A percentile compares a stretch with the other conserved stretches of the same genome.
These are phyloP conservation scores for Coryphaenoides rupestris DNA, from an alignment of 2,113 vertebrate genomes.

Conservation along the genomic window DNA sequence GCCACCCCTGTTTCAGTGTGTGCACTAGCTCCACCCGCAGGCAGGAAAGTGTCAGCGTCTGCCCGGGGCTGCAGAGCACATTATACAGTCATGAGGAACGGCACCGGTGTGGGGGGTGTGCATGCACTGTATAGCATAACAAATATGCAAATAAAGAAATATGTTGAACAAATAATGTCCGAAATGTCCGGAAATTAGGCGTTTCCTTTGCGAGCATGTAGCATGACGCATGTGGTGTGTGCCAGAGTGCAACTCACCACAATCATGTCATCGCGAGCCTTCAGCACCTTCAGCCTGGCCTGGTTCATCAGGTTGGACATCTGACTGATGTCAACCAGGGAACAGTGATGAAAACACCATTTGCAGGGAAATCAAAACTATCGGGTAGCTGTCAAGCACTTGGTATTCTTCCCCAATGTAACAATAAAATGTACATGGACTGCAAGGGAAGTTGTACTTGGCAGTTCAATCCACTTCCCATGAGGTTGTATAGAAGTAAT, in stretches of 20 bases:
- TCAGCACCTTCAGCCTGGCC: conserved; percentile 90
- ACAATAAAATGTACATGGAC: background rate
- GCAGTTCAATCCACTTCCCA: too few relatives aligned
- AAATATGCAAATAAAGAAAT: background rate
- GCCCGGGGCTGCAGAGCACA: too few relatives aligned
- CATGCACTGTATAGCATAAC: too few relatives aligned
- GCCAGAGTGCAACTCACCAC: conserved; percentile 72
- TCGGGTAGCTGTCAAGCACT: too few relatives aligned
- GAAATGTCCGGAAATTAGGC: background rate
- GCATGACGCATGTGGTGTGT: too few relatives aligned
- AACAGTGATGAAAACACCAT: background rate
- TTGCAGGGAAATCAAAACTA: background rate
- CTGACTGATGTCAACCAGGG: conserved; percentile 74
- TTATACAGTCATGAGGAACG: too few relatives aligned
- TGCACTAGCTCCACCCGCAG: background rate
- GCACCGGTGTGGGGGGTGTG: too few relatives aligned
- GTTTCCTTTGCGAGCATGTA: too few relatives aligned
- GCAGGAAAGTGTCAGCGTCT: background rate
- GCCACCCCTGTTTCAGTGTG: too few relatives aligned
- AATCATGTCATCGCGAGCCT: conserved; percentile 92
- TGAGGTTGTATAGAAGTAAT: too few relatives aligned
- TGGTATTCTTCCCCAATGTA: background rate
- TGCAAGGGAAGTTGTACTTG: too few relatives aligned
- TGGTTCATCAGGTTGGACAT: conserved; percentile 98
- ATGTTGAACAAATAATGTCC: too few relatives aligned